Base-by-base conservation (phyloP, 2,797 vertebrate genomes). In the Delichon dasypus region DNA sequence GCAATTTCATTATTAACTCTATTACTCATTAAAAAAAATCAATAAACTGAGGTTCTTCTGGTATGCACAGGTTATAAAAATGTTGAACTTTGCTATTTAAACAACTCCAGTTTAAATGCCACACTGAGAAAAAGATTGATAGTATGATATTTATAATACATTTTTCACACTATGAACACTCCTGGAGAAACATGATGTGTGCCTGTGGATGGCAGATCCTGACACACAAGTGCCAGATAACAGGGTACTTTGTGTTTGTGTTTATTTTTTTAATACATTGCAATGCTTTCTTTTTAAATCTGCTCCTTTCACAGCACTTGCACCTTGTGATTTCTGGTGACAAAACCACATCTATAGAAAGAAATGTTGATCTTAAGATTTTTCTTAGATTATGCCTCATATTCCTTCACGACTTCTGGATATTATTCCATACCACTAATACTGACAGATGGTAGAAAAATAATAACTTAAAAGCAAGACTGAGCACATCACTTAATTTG, bases 21-120 rank as follows among this genome's bases (percentile, higher is more conserved):
- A 58, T 55, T 4, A 74, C 55, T 89, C 32, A 60, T 61, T 4
- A 60, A 64, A 64, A 64, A 90, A 70, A 83, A 72, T 70, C 68
- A 92, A 80, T 90, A 64, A 85, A 50, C 45, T 40, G 36, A 84
- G 36, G 18, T 75, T 77, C 27, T 32, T 83, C 68, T 77, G 34
- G 29, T 61, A 85, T 32, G 19, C 17, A 71, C 27, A 62, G 70
- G 82, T 88, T 88, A 90, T 84, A 93, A 76, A 94, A 90, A 53
- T 73, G 36, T 95, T 95, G 85, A 93, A 85, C 84, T 87, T 89
- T 82, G 71, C 81, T 94, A 89, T 94, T 94, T 96, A 92, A 93
- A 85, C 54, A 75, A 44, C n/a, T 94, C 30, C 62, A 60, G 50
- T 78, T 91, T 81, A 81, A 96, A 94, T 65, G 51, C 47, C 70